phyloP scores from a whole-genome alignment of 2,113 vertebrate genomes.

The Vulpes lagopus region DNA sequence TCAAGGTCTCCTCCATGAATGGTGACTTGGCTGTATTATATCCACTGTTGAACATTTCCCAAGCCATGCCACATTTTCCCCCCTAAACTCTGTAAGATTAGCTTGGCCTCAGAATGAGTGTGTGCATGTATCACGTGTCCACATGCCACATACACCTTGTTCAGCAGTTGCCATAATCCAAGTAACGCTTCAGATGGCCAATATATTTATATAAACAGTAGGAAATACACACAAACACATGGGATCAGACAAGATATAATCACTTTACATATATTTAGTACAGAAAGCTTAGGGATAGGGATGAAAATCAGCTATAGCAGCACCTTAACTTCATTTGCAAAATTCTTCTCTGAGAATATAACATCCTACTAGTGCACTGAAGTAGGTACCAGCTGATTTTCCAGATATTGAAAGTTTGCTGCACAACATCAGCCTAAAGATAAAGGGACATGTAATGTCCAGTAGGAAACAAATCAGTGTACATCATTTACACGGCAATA shows the following conservation, averaged over 20 bases:
- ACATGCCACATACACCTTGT: neutral
- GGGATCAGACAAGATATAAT: conserved; percentile 8
- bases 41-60: neutral
- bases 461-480: conserved; percentile 78
- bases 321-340: conserved; percentile 63
- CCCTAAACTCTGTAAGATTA: neutral
- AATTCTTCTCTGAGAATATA: conserved; percentile 45
- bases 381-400: conserved; percentile 71
- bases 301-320: conserved; percentile 70
- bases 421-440: conserved; percentile 70
- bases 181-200: conserved; percentile 8
- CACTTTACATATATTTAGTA: conserved; percentile 59
- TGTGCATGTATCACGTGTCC: neutral
- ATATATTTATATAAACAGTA: neutral
- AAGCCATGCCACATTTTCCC: neutral
- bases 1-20: neutral
- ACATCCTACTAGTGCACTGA: conserved; percentile 9
- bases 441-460: conserved; percentile 77
- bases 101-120: neutral
- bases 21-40: fast-evolving
- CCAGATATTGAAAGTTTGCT: conserved; percentile 63
- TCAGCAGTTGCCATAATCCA: neutral
- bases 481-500: conserved; percentile 79
- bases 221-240: conserved; percentile 29
- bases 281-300: conserved; percentile 35